Evolutionary conservation across 1,140 invertebrate species (phyloP).

Genomic region (Apis dorsata): DNA sequence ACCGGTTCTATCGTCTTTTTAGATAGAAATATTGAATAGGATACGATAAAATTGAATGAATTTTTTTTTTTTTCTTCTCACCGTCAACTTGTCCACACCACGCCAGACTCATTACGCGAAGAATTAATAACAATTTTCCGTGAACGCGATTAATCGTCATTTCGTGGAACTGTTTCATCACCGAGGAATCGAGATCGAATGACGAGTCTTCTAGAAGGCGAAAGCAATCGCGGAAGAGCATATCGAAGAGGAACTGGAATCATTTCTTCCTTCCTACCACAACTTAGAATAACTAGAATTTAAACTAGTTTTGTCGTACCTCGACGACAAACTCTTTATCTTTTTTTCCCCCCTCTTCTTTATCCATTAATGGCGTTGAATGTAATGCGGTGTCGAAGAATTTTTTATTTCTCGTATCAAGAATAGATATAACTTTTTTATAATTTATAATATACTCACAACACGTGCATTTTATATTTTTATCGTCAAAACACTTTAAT

Average conservation of each 20-base stretch:
- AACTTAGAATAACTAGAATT: neutral
- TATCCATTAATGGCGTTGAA: too few species aligned
- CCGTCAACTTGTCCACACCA: conserved; percentile 17
- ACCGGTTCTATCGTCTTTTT: too few species aligned
- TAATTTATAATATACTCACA: too few species aligned
- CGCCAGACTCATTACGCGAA: neutral
- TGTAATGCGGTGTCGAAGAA: too few species aligned
- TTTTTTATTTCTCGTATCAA: too few species aligned
- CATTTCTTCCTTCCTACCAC: conserved; percentile 12
- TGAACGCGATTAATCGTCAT: neutral
- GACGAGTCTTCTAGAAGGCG: neutral
- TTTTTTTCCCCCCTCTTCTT: too few species aligned
- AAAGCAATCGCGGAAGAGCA: conserved; percentile 33
- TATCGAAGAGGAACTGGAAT: conserved; percentile 28
- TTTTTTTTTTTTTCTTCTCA: conserved; percentile 10
- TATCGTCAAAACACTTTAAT: too few species aligned
- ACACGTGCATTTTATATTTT: too few species aligned
- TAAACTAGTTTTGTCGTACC: conserved; percentile 1
- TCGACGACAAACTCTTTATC: too few species aligned
- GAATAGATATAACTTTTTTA: too few species aligned
- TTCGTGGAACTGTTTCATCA: neutral
- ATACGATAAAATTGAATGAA: neutral
- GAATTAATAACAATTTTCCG: conserved; percentile 2
- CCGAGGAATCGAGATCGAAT: conserved; percentile 11
- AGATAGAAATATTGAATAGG: neutral